Percentiles rank a stretch among this genome's conserved stretches.
phyloP scores from a whole-genome alignment of 2,113 vertebrate genomes.

The Rhombomys opimus region DNA sequence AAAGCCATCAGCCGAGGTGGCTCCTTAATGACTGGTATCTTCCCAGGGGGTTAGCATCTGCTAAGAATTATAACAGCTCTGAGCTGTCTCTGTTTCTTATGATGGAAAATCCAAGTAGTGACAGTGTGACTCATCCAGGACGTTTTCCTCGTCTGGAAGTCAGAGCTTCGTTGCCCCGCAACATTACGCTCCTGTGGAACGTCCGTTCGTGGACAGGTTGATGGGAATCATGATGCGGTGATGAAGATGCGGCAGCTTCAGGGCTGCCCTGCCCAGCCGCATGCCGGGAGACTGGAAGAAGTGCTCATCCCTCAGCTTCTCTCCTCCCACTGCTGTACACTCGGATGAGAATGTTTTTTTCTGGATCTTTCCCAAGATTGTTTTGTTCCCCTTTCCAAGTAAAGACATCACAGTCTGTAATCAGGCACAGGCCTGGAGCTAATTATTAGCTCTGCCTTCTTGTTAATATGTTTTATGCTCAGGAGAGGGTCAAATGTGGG shows the following conservation, averaged over 20 bases:
- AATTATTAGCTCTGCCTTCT: conserved; percentile 68
- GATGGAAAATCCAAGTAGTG: conserved; percentile 13
- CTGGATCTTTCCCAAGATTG: not conserved
- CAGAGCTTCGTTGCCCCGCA: not conserved
- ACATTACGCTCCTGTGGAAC: not conserved
- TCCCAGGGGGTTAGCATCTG: not conserved
- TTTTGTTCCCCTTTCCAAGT: not conserved
- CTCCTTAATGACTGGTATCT: not conserved
- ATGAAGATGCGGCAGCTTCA: not conserved
- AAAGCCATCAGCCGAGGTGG: rapidly evolving
- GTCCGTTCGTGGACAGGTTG: not conserved
- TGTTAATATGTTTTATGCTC: conserved; percentile 1
- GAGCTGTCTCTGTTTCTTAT: not conserved
- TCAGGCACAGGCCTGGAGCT: conserved; percentile 24
- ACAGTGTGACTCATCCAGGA: not conserved
- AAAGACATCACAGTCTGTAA: conserved; percentile 45
- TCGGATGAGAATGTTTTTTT: not conserved
- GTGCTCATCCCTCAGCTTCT: not conserved
- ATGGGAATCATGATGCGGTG: not conserved
- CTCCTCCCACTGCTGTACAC: not conserved
- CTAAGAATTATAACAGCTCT: not conserved
- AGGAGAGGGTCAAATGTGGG: not conserved
- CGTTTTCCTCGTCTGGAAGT: conserved; percentile 1
- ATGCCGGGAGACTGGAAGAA: not conserved
- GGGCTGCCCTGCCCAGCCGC: not conserved